A percentile compares a stretch with the other conserved stretches of the same genome.
phyloP scores from a whole-genome alignment of 2,113 vertebrate genomes.

The Cyprinodon variegatus region DNA sequence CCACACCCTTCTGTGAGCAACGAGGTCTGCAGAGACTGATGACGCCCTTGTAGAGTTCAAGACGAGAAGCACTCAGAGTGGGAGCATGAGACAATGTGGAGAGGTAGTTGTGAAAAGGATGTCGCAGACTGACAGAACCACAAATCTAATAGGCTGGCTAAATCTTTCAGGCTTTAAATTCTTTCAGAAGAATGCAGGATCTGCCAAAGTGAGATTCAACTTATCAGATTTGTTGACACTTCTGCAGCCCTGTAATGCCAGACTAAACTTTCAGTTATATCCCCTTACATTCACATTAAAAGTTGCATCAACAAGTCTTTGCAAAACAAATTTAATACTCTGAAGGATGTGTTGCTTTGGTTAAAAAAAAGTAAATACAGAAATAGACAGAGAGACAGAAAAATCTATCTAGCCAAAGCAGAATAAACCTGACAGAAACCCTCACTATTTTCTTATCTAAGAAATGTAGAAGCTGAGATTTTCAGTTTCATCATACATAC shows the following conservation, averaged over 20 bases:
- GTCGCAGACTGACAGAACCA: constrained; percentile 21
- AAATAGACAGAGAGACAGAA: neutral
- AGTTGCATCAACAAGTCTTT: constrained; percentile 39
- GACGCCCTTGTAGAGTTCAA: constrained; percentile 65
- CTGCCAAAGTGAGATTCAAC: constrained; percentile 18
- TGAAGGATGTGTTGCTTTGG: neutral
- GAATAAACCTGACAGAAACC: neutral
- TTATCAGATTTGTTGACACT: constrained; percentile 32
- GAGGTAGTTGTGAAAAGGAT: constrained; percentile 35
- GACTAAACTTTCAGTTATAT: constrained; percentile 29
- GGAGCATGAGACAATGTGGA: constrained; percentile 31
- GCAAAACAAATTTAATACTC: constrained; percentile 18
- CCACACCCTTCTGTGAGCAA: constrained; percentile 65
- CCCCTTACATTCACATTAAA: constrained; percentile 4
- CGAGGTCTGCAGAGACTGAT: constrained; percentile 36
- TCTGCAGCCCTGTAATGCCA: constrained; percentile 6
- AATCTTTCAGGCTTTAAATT: constrained; percentile 35
- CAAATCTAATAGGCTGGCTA: constrained; percentile 36
- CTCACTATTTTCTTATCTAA: neutral
- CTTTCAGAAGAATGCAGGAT: constrained; percentile 13
- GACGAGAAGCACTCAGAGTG: constrained; percentile 30
- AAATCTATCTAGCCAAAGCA: neutral
- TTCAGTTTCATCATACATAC: neutral
- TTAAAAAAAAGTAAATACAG: neutral
- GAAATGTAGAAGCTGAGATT: neutral